These are phyloP conservation scores for Ischnus inquisitorius DNA, from an alignment of 2,888 invertebrate genomes.

Conservation along the genomic window DNA sequence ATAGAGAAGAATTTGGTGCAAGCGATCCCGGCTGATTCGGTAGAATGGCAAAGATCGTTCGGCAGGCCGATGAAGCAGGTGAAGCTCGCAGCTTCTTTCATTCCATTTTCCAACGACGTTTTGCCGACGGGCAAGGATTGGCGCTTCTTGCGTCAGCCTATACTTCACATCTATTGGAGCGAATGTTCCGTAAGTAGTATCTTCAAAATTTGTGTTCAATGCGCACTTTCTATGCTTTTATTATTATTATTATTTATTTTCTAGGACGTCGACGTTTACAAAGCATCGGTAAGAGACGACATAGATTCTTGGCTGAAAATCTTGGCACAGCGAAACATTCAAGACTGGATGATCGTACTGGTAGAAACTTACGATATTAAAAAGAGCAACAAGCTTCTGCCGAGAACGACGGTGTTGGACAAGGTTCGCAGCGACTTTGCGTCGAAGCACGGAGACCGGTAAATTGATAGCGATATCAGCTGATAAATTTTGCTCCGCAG, in stretches of 20 bases:
- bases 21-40: constrained; percentile 94
- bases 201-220: neutral
- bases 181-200: constrained; percentile 95
- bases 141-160: constrained; percentile 94
- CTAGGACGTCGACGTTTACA: constrained; percentile 97
- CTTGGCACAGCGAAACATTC: constrained; percentile 90
- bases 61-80: constrained; percentile 95
- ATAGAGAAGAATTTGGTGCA: constrained; percentile 92
- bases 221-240: no score
- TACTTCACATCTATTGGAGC: constrained; percentile 97
- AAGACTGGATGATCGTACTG: constrained; percentile 97
- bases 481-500: neutral
- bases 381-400: constrained; percentile 95
- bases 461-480: constrained; percentile 60
- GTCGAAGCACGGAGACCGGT: constrained; percentile 93
- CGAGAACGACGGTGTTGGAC: constrained; percentile 96
- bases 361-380: constrained; percentile 97
- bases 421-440: constrained; percentile 98
- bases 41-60: constrained; percentile 96
- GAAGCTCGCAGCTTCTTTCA: constrained; percentile 92
- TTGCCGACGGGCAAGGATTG: constrained; percentile 91
- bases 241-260: constrained; percentile 15
- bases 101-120: constrained; percentile 91
- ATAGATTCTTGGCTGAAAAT: constrained; percentile 95
- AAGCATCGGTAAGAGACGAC: constrained; percentile 94